Evolutionary conservation across 2,888 invertebrate genomes (phyloP).

Genomic region (Nomada flava): DNA sequence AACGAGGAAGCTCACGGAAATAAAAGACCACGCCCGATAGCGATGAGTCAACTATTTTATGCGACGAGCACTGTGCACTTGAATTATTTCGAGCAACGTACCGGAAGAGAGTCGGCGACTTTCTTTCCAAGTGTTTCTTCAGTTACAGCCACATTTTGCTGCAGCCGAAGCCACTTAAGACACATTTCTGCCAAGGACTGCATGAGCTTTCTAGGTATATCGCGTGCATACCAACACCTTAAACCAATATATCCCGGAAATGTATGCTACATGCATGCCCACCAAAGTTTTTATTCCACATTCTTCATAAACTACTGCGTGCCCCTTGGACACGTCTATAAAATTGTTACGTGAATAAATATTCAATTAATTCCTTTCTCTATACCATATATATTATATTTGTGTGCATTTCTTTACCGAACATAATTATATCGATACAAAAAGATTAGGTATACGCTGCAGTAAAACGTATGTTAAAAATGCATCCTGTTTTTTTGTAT

Average conservation of each 20-base stretch:
- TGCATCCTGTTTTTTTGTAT: too few species aligned
- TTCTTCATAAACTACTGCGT: conserved; percentile 20
- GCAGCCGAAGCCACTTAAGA: conserved; percentile 62
- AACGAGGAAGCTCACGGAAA: conserved; percentile 13
- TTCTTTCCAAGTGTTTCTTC: conserved; percentile 56
- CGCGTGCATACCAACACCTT: conserved; percentile 15
- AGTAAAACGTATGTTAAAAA: too few species aligned
- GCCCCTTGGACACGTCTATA: too few species aligned
- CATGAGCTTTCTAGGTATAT: conserved; percentile 44
- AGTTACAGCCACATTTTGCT: conserved; percentile 44
- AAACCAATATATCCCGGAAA: conserved; percentile 23
- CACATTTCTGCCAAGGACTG: conserved; percentile 58
- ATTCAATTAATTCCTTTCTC: too few species aligned
- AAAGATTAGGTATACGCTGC: too few species aligned
- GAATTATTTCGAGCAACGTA: conserved; percentile 57
- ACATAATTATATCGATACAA: too few species aligned
- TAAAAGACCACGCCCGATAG: conserved; percentile 37
- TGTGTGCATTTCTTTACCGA: not conserved
- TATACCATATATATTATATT: too few species aligned
- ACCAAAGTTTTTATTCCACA: conserved; percentile 36
- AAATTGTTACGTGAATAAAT: not conserved
- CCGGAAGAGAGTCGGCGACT: conserved; percentile 48
- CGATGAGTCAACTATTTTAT: conserved; percentile 55
- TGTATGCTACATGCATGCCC: conserved; percentile 25
- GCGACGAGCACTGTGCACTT: conserved; percentile 20